These are phyloP conservation scores for Palythoa heliodiscus DNA, from an alignment of 92 coral and sea anemone species.

Conservation along the genomic window DNA sequence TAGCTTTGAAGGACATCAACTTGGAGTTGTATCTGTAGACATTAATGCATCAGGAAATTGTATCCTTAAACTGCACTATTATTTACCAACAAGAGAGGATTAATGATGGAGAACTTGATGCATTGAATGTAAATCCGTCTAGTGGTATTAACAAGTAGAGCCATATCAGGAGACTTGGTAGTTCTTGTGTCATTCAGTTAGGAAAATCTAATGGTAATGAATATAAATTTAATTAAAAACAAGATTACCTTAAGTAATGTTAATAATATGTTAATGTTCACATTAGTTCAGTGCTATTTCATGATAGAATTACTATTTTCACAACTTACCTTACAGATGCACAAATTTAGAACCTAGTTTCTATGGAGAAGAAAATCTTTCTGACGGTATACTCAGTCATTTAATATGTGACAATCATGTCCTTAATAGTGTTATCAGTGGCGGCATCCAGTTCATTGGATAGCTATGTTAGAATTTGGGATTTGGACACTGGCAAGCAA, in stretches of 20 bases:
- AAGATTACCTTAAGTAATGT: too few species aligned
- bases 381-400: neutral
- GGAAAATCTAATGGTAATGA: too few species aligned
- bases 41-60: conserved; percentile 87
- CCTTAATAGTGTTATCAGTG: conserved; percentile 50
- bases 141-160: too few species aligned
- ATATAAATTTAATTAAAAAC: too few species aligned
- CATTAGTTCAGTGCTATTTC: too few species aligned
- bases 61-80: conserved; percentile 54
- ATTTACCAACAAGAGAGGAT: too few species aligned
- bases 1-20: conserved; percentile 98
- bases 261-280: too few species aligned
- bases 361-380: neutral
- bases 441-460: conserved; percentile 99
- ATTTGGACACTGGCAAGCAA: conserved; percentile 93
- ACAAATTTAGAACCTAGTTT: too few species aligned
- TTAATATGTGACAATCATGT: neutral
- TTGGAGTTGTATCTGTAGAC: conserved; percentile 98
- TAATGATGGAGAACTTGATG: neutral
- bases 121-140: too few species aligned
- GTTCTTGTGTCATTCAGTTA: neutral
- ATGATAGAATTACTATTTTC: too few species aligned
- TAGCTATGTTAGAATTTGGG: conserved; percentile 97
- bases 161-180: too few species aligned
- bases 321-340: too few species aligned